Base-by-base conservation (phyloP, 2,113 vertebrate species). In the Ceuthmochares aereus region DNA sequence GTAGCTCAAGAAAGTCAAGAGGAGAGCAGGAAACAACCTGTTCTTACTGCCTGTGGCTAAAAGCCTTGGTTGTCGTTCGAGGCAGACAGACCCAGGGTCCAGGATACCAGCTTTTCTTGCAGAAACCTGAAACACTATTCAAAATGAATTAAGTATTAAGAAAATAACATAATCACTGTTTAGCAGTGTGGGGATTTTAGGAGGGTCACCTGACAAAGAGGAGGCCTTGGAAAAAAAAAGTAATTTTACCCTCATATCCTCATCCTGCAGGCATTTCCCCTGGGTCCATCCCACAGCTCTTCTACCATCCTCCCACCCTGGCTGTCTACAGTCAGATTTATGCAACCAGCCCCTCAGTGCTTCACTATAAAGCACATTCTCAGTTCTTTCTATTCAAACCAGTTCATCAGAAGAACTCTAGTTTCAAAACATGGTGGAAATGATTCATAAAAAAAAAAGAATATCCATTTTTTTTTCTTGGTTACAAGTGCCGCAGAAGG, bases 251-350 rank as follows among this genome's bases (percentile, higher is more conserved):
- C 37, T 66, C 83, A 15, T 89, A 73, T 74, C 60, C 64, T 34
- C 89, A 87, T 86, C 90, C 73, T 80, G 72, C 72, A 96, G 91
- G 83, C 86, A 93, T 92, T 81, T 95, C 83, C 89, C 86, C 64
- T 86, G 83, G 42, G 86, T 63, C 86, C 89, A 79, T 89, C 91
- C 91, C 87, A 94, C 95, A 91, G 62, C 78, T 94, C 81, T 70
- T 82, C 93, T 68, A 49, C 74, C 87, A 89, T 84, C 94, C 91
- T 96, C 95, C 94, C 81, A 96, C 89, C 84, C 40, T 4, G 84
- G 25, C 93, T 91, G 81, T 91, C 91, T 91, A 64, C 70, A 87
- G 77, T 20, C 64, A 79, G 81, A 84, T 91, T 91, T 91, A 95
- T 69, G 84, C 89, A 91, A 79, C 55, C 66, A 93, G 49, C 47